A percentile compares a stretch with the other conserved stretches of the same genome.
phyloP scores from a whole-genome alignment of 37 sponge, comb jelly and placozoan genomes.

The Eunapius fragilis region DNA sequence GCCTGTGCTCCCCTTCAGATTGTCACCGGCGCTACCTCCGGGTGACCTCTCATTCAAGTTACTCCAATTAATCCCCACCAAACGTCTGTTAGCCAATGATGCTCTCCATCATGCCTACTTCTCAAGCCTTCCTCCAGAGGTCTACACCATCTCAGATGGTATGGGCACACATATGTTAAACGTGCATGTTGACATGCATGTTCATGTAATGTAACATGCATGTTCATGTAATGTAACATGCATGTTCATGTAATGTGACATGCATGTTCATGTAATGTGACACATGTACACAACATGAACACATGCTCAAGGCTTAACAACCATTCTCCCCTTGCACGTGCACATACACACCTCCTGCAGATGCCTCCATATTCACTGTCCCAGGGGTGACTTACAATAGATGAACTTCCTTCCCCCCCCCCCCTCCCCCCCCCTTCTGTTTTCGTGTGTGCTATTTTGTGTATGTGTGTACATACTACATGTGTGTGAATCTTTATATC shows the following conservation, averaged over 20 bases:
- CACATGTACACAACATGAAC: constrained; percentile 1
- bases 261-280: not conserved
- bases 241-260: not conserved
- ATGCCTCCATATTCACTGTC: constrained; percentile 62
- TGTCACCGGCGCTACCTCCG: constrained; percentile 40
- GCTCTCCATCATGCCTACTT: constrained; percentile 84
- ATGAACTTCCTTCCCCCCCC: not conserved
- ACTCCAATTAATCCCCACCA: constrained; percentile 71
- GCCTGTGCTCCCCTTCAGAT: constrained; percentile 56
- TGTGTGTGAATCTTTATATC: too few species aligned
- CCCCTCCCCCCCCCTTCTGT: too few species aligned
- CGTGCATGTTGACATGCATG: constrained; percentile 14
- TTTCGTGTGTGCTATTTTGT: too few species aligned
- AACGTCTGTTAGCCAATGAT: constrained; percentile 75
- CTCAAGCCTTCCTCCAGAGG: constrained; percentile 58
- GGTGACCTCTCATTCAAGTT: constrained; percentile 66
- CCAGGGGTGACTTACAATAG: constrained; percentile 61
- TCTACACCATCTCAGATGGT: constrained; percentile 71
- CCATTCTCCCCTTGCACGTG: not conserved
- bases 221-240: not conserved
- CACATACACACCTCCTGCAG: constrained; percentile 27
- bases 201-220: not conserved
- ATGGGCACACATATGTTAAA: constrained; percentile 40
- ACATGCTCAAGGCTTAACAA: not conserved
- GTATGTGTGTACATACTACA: too few species aligned